phyloP scores from a whole-genome alignment of 35 echinoderm and acorn worm genomes.

The Holothuria glaberrima region DNA sequence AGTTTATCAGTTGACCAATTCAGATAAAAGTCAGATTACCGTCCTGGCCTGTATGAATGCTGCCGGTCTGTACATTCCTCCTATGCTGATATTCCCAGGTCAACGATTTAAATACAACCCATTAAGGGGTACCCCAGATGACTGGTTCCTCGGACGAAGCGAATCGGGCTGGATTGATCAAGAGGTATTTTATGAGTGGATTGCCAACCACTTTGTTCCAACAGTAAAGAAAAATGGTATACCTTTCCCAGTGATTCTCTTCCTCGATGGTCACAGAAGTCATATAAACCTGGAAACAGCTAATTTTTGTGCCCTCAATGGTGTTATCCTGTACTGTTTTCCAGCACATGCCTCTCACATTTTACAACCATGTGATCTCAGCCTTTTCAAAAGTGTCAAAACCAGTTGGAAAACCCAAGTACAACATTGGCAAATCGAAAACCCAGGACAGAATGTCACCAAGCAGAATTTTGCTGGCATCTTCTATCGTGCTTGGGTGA shows the following conservation, averaged over 20 bases:
- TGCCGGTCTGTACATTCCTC: constrained; percentile 38
- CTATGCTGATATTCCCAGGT: constrained; percentile 59
- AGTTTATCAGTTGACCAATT: constrained; percentile 45
- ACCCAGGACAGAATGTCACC: constrained; percentile 55
- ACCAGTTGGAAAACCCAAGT: constrained; percentile 54
- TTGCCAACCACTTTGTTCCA: constrained; percentile 65
- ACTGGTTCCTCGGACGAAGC: constrained; percentile 61
- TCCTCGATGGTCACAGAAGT: constrained; percentile 46
- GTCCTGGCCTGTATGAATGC: constrained; percentile 54
- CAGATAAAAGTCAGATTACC: constrained; percentile 49
- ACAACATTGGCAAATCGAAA: constrained; percentile 43
- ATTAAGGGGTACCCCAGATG: constrained; percentile 40
- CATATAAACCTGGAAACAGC: constrained; percentile 69
- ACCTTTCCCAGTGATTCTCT: constrained; percentile 52
- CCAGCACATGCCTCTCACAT: constrained; percentile 65
- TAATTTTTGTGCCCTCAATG: constrained; percentile 57
- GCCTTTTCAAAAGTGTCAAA: constrained; percentile 67
- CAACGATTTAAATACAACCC: constrained; percentile 62
- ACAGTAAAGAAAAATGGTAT: constrained; percentile 41
- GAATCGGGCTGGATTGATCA: constrained; percentile 65
- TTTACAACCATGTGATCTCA: constrained; percentile 73
- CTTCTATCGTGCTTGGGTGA: constrained; percentile 61
- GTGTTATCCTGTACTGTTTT: constrained; percentile 65
- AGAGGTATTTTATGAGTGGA: constrained; percentile 65
- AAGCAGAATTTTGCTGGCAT: constrained; percentile 63